Evolutionary conservation across 2,113 vertebrate genomes (phyloP).

Genomic region (Perca schrenkii): DNA sequence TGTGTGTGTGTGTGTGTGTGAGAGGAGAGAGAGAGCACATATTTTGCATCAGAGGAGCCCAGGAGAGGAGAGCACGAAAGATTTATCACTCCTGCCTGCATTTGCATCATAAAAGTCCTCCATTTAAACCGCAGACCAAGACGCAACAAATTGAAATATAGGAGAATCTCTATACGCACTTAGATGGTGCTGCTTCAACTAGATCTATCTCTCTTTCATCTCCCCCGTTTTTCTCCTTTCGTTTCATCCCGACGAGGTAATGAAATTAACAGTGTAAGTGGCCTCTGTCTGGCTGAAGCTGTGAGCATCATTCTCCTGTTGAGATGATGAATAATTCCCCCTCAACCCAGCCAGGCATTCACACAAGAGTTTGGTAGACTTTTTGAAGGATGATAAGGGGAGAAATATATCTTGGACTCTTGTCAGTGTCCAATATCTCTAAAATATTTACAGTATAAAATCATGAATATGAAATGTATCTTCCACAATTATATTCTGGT

Average conservation of each 20-base stretch:
- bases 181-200: conserved; percentile 36
- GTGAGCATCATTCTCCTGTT: conserved; percentile 40
- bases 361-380: not conserved
- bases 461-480: not conserved
- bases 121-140: conserved; percentile 70
- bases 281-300: conserved; percentile 31
- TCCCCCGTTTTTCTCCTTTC: conserved; percentile 10
- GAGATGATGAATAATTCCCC: conserved; percentile 5
- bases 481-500: not conserved
- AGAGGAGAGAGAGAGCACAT: conserved; percentile 49
- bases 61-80: conserved; percentile 61
- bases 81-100: conserved; percentile 79
- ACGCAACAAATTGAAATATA: conserved; percentile 72
- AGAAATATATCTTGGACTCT: not conserved
- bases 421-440: not conserved
- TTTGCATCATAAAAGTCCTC: conserved; percentile 81
- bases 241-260: conserved; percentile 60
- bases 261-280: conserved; percentile 66
- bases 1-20: not conserved
- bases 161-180: conserved; percentile 44
- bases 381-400: conserved; percentile 5
- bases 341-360: conserved; percentile 3
- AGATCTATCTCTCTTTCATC: conserved; percentile 21
- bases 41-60: conserved; percentile 67
- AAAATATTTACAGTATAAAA: not conserved